Evolutionary conservation across 2,888 invertebrate genomes (phyloP).

Genomic region (Serrognathus titanus): DNA sequence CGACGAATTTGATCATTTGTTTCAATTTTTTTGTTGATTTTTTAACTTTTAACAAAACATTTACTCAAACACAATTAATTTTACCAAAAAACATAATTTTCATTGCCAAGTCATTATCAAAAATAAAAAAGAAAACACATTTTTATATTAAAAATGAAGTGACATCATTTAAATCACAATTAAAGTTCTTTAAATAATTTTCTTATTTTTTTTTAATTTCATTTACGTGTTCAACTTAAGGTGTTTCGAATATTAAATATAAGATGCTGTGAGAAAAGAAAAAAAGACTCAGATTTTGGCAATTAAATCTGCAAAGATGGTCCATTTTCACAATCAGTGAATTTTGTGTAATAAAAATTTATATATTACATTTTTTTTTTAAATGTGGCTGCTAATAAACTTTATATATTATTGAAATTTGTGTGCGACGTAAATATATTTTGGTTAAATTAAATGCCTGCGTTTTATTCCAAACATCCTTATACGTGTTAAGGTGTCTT

Average conservation of each 20-base stretch:
- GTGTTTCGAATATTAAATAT: constrained; percentile 4
- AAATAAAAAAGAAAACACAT: no score
- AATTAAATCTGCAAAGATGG: not conserved
- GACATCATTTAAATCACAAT: no score
- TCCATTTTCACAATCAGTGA: not conserved
- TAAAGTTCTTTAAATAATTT: no score
- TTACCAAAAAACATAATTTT: no score
- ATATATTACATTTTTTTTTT: constrained; percentile 29
- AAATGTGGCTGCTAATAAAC: constrained; percentile 37
- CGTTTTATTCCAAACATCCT: constrained; percentile 39
- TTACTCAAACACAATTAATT: no score
- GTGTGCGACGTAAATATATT: constrained; percentile 43
- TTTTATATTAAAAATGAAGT: no score
- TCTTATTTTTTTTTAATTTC: no score
- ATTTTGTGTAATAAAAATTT: not conserved
- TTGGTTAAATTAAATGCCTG: constrained; percentile 38
- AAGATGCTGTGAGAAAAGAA: not conserved
- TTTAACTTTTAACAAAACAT: no score
- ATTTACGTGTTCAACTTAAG: no score
- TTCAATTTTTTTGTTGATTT: no score
- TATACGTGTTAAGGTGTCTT: constrained; percentile 35
- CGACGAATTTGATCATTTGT: no score
- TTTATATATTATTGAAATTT: constrained; percentile 16
- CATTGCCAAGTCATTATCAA: no score
- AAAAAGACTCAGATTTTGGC: not conserved